Percentiles rank a stretch among this genome's conserved stretches.
Evolutionary conservation across 2,888 invertebrate species (phyloP).

Genomic region (Phytoseiulus persimilis): DNA sequence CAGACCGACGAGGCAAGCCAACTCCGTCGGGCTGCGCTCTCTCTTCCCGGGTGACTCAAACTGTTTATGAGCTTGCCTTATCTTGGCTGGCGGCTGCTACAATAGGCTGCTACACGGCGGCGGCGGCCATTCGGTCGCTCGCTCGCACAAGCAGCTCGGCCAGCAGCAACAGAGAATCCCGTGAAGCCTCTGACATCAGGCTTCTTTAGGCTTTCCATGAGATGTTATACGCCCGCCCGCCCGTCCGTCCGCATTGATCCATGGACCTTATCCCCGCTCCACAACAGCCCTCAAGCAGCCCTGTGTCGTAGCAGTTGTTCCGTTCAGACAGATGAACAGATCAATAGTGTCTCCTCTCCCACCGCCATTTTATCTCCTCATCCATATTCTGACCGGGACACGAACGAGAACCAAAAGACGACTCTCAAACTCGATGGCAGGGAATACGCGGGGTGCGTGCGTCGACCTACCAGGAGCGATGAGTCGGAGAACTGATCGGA

Average conservation of each 20-base stretch:
- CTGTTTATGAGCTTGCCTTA: slow-evolving; percentile 5
- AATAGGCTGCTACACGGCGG: neutral
- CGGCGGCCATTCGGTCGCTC: neutral
- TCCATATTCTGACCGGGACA: neutral
- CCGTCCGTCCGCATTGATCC: neutral
- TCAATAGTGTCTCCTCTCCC: neutral
- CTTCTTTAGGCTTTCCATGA: neutral
- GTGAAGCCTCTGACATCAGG: slow-evolving; percentile 5
- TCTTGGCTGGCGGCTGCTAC: neutral
- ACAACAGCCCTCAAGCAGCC: neutral
- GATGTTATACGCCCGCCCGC: neutral
- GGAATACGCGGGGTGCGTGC: too few species aligned
- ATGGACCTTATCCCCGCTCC: neutral
- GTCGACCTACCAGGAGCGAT: too few species aligned
- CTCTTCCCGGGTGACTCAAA: neutral
- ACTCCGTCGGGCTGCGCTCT: neutral
- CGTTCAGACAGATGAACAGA: neutral
- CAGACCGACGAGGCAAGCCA: neutral
- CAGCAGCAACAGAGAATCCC: neutral
- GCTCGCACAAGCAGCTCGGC: neutral
- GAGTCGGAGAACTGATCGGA: too few species aligned
- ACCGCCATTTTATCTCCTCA: neutral
- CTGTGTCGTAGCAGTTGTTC: neutral
- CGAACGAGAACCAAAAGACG: neutral
- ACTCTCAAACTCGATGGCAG: neutral